Base-by-base conservation (phyloP, 2,113 vertebrate genomes). In the Takifugu bimaculatus region DNA sequence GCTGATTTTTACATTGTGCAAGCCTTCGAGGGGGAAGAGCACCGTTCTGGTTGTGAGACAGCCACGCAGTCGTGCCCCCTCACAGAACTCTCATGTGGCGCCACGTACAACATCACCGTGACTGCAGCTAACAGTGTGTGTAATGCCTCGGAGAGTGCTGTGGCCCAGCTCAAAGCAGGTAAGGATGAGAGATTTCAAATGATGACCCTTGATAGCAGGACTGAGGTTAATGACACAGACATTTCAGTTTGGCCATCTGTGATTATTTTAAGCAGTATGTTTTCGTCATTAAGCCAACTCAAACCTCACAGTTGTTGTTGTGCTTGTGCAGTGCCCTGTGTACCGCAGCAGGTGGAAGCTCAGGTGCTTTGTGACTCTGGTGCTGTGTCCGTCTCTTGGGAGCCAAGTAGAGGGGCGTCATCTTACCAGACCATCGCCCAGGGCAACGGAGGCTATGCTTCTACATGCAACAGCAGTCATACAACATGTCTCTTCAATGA, bases 51-150 rank as follows among this genome's bases (percentile, higher is more conserved):
- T 52, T 91, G 90, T 9, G 56, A 79, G 67, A 85, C 81, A 6
- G 27, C 13, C 1, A 56, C 71, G 0, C n/a, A 6, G 10, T 69
- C 65, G 65, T 90, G 91, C 39, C 14, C 62, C 11, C 57, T 91
- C 10, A 0, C 65, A 3, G 66, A 88, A 54, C 84, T 92, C 52
- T 10, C 55, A 45, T 92, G 91, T 50, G 86, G 89, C 54, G 84
- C 70, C 39, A 78, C 66, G 10, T 92, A 92, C 82, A 89, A 85
- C 70, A 53, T 91, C 78, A 91, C 71, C 1, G 91, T 91, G 45
- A 32, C 71, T 10, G 82, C 89, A 1, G 6, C 79, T 5, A 82
- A 75, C 66, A 39, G 60, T 4, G 9, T 72, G n/a, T 92, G 91
- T 72, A 86, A 87, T 5, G 65, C 82, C 51, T 86, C 88, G 0